phyloP scores from a whole-genome alignment of 2,113 vertebrate genomes.

The Semicossyphus pulcher region DNA sequence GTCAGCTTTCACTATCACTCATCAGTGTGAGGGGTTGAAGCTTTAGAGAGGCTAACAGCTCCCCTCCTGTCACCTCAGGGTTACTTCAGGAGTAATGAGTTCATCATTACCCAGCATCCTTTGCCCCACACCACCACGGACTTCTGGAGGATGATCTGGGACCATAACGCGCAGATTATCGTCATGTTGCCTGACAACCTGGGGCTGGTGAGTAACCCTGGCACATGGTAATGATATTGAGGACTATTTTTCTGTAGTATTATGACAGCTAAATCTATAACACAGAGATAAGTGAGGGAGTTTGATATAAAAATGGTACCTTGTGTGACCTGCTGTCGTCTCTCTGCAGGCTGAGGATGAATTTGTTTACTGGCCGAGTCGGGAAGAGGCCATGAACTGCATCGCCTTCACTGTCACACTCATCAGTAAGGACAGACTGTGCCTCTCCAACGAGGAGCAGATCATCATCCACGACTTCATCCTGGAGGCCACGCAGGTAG shows the following conservation, averaged over 20 bases:
- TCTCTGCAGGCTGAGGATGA: constrained; percentile 94
- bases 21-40: not conserved
- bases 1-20: constrained; percentile 1
- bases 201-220: constrained; percentile 88
- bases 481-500: constrained; percentile 98
- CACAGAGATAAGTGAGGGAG: not conserved
- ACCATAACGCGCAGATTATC: constrained; percentile 98
- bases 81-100: constrained; percentile 98
- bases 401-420: constrained; percentile 98
- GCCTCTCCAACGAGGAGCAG: constrained; percentile 98
- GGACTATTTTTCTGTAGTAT: not conserved
- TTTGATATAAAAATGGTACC: not conserved
- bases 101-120: constrained; percentile 98
- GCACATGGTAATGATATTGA: not conserved
- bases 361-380: constrained; percentile 99
- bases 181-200: constrained; percentile 99
- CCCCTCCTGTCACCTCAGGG: constrained; percentile 84
- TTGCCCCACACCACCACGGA: constrained; percentile 98
- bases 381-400: constrained; percentile 99
- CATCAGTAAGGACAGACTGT: constrained; percentile 98
- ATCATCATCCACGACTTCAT: constrained; percentile 99
- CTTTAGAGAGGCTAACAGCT: constrained; percentile 45
- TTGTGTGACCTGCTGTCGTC: not conserved
- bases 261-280: not conserved
- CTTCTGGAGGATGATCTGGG: constrained; percentile 99